phyloP scores from a whole-genome alignment of 2,797 vertebrate species.

The Antennarius maculatus region DNA sequence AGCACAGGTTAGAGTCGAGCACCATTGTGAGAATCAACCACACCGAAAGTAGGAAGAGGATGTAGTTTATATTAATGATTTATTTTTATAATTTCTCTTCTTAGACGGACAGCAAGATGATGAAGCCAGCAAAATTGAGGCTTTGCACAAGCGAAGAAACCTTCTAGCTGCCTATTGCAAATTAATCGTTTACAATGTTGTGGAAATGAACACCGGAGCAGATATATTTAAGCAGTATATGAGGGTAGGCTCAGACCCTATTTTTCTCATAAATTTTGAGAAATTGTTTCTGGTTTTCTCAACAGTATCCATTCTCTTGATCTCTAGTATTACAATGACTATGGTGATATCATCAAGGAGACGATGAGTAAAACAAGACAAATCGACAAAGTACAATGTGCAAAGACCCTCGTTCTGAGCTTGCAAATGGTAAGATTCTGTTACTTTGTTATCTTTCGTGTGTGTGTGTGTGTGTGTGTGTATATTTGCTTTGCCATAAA shows the following conservation, averaged over 20 bases:
- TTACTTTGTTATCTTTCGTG: neutral
- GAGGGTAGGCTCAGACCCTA: conserved; percentile 83
- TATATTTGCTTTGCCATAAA: neutral
- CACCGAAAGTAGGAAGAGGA: neutral
- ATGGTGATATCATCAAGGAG: conserved; percentile 98
- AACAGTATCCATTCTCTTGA: conserved; percentile 16
- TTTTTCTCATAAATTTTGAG: conserved; percentile 1
- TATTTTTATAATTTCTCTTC: conserved; percentile 12
- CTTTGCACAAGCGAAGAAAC: conserved; percentile 96
- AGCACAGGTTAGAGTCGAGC: conserved; percentile 83
- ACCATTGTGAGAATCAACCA: neutral
- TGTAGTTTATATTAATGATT: neutral
- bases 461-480: too few species aligned
- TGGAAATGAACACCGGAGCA: conserved; percentile 95
- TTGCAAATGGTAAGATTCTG: conserved; percentile 90
- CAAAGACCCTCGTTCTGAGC: conserved; percentile 96
- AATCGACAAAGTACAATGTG: conserved; percentile 97
- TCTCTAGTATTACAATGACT: conserved; percentile 96
- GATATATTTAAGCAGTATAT: conserved; percentile 99
- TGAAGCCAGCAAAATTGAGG: conserved; percentile 97
- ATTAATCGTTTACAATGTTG: conserved; percentile 96
- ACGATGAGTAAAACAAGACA: conserved; percentile 98
- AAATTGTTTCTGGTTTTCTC: neutral
- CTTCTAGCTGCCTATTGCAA: conserved; percentile 97
- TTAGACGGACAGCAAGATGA: conserved; percentile 95